Conservation (phyloP, 2,797 vertebrate species). For the Pseudomugil tenellus region DNA sequence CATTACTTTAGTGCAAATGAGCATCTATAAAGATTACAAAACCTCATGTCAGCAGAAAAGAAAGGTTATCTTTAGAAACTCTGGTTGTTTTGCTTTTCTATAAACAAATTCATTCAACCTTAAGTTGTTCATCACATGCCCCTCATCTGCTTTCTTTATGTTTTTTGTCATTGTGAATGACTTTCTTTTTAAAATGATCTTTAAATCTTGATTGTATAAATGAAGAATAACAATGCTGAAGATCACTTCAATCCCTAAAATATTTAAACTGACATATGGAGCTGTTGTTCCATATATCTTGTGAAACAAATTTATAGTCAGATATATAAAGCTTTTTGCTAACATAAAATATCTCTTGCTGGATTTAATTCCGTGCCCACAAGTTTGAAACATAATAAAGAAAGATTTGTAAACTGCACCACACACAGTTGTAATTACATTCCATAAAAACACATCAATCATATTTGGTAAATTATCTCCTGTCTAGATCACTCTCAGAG, state of each 20-base stretch:
- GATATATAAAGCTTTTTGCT: conserved; percentile 17
- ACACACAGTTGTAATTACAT: conserved; percentile 67
- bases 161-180: neutral
- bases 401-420: conserved; percentile 49
- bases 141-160: neutral
- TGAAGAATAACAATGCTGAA: neutral
- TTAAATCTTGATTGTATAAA: neutral
- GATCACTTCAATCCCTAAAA: neutral
- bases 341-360: conserved; percentile 44
- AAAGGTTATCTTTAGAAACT: neutral
- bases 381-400: conserved; percentile 52
- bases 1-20: conserved; percentile 2
- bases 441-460: conserved; percentile 66
- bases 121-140: neutral
- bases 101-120: neutral
- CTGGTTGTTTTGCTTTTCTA: neutral
- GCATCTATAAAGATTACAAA: conserved; percentile 15
- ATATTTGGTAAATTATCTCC: conserved; percentile 36
- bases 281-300: conserved; percentile 13
- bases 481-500: conserved; percentile 51
- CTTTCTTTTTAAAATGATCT: neutral
- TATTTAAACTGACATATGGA: neutral
- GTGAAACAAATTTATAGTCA: conserved; percentile 22
- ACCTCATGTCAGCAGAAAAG: neutral
- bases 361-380: conserved; percentile 47